Base-by-base conservation (phyloP, 1,140 invertebrate species). In the Temnothorax longispinosus region DNA sequence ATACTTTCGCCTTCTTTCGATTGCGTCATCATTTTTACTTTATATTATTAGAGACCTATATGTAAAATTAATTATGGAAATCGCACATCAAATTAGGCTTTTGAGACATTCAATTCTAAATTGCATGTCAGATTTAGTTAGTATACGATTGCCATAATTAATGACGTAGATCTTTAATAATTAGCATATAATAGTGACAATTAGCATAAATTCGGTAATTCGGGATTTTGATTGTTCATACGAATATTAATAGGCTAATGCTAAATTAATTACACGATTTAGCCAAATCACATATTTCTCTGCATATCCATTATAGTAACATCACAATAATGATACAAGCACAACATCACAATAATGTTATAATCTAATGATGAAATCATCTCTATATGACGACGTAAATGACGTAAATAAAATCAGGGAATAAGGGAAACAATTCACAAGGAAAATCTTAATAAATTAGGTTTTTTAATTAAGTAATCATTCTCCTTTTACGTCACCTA, bases 171-270 rank as follows among this genome's bases (percentile, higher is more conserved):
- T 76, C 21, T 76, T 41, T 76, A 44, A 75, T 58, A 75, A 76
- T 76, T 76, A 27, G 13, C 6, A 27, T 10, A 54, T 54, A n/a
- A 6, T 54, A 41, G 13, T 75, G 32, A 44, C 7, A 60, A 54
- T 54, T 54, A 54, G 52, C 15, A 65, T 47, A 78, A 64, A 64
- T 64, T 47, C 41, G 18, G 10, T 62, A 78, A 78, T 65, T 78
- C 27, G 3, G 3, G 44, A 78, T 78, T 78, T 65, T 50, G 60
- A 64, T 65, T 47, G 56, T 78, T 78, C 35, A 78, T 50, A 18
- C 44, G 15, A 27, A 21, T 65, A 65, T 65, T 64, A 41, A 78
- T 78, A 64, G 41, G 18, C 44, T 65, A 65, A 65, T 77, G 58
- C 47, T 58, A n/a, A 77, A 58, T 41, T 32, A 76, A 60, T 76